These are phyloP conservation scores for Poecilia picta DNA, from an alignment of 2,797 vertebrate genomes.

Conservation along the genomic window DNA sequence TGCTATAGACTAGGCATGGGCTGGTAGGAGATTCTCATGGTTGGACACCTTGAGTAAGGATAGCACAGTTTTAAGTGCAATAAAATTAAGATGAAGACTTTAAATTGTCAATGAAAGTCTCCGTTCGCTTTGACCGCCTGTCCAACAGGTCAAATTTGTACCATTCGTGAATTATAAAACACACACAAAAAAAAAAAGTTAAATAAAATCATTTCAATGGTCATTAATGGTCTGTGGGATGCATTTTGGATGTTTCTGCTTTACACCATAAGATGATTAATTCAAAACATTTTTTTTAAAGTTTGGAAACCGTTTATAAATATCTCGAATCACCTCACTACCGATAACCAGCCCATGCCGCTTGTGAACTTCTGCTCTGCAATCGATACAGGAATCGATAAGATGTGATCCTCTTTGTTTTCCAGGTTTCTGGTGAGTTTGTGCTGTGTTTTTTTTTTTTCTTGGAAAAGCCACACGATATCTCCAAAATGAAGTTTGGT, in stretches of 20 bases:
- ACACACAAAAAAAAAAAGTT: neutral
- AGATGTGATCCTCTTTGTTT: slow-evolving; percentile 28
- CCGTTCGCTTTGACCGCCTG: neutral
- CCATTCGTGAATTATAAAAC: neutral
- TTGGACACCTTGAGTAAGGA: neutral
- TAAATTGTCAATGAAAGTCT: neutral
- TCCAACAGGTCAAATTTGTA: neutral
- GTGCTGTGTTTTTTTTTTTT: slow-evolving; percentile 4
- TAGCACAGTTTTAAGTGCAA: neutral
- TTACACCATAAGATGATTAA: neutral
- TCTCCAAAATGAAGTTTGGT: slow-evolving; percentile 45
- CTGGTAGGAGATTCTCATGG: neutral
- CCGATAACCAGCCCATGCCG: neutral
- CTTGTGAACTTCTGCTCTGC: slow-evolving; percentile 24
- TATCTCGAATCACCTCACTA: neutral
- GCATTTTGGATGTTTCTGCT: neutral
- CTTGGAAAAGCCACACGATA: slow-evolving; percentile 53
- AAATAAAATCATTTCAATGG: neutral
- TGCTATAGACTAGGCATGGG: neutral
- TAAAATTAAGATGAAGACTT: neutral
- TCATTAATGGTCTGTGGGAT: neutral
- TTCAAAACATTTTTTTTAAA: neutral
- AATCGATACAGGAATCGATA: slow-evolving; percentile 57
- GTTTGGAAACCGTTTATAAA: neutral
- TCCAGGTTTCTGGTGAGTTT: slow-evolving; percentile 46